These are phyloP conservation scores for Candoia aspera DNA, from an alignment of 2,113 vertebrate genomes.

Conservation along the genomic window DNA sequence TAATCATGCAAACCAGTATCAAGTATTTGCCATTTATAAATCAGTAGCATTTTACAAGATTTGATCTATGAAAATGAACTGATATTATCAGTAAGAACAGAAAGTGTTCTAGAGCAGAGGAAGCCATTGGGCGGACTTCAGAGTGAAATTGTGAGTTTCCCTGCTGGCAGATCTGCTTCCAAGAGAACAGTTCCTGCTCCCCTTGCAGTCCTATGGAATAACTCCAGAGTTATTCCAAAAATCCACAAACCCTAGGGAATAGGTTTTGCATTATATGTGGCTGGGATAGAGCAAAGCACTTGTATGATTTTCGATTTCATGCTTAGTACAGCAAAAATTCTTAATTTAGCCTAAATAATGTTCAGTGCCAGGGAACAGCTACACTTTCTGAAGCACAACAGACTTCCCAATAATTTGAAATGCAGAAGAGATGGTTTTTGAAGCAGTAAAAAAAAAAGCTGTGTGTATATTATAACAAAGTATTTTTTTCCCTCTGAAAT, in stretches of 20 bases:
- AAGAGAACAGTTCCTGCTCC: not conserved
- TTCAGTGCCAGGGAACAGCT: not conserved
- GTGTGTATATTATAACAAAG: not conserved
- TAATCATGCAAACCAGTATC: not conserved
- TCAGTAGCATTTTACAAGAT: not conserved
- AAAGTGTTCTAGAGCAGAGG: not conserved
- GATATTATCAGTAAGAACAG: not conserved
- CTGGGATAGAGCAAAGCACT: too few species aligned
- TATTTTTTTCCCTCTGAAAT: not conserved
- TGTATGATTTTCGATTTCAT: too few species aligned
- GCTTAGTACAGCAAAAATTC: rapidly evolving
- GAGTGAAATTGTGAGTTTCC: not conserved
- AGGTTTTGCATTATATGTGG: too few species aligned
- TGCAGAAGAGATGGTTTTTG: not conserved
- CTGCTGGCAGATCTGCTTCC: not conserved
- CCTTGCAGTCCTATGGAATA: not conserved
- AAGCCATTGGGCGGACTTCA: not conserved
- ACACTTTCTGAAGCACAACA: not conserved
- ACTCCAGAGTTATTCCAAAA: not conserved
- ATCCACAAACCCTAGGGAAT: too few species aligned
- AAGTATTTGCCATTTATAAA: not conserved
- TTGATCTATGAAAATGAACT: constrained; percentile 10
- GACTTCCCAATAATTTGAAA: not conserved
- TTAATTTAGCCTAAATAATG: not conserved
- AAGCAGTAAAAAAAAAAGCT: not conserved